Evolutionary conservation across 2,888 invertebrate species (phyloP).

Genomic region (Mactromeris polynyma): DNA sequence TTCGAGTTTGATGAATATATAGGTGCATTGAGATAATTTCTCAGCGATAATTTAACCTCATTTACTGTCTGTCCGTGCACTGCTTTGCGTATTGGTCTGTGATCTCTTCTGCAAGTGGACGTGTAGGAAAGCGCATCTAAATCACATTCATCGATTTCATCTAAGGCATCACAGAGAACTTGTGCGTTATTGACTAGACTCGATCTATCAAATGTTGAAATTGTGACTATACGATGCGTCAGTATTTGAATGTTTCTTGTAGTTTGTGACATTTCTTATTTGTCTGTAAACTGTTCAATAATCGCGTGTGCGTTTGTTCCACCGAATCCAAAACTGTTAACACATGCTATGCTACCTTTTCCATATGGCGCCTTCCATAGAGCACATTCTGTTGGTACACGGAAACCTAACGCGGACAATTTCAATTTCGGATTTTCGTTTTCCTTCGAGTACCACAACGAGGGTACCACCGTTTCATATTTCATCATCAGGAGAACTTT

Average conservation of each 20-base stretch:
- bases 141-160: constrained; percentile 1
- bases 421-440: constrained; percentile 67
- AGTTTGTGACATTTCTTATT: not conserved
- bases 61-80: not conserved
- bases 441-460: constrained; percentile 67
- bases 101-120: constrained; percentile 70
- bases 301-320: constrained; percentile 74
- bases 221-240: constrained; percentile 38
- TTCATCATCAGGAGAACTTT: constrained; percentile 78
- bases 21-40: not conserved
- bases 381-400: constrained; percentile 38
- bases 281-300: constrained; percentile 28
- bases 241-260: not conserved
- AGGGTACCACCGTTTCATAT: constrained; percentile 71
- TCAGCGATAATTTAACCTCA: not conserved
- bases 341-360: constrained; percentile 46
- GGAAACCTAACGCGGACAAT: constrained; percentile 56
- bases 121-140: constrained; percentile 61
- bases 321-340: constrained; percentile 76
- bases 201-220: constrained; percentile 46
- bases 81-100: constrained; percentile 55
- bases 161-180: constrained; percentile 14
- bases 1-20: not conserved
- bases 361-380: constrained; percentile 46
- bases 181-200: constrained; percentile 36